phyloP scores from a whole-genome alignment of 2,888 invertebrate genomes.

The Dermolepida albohirtum region DNA sequence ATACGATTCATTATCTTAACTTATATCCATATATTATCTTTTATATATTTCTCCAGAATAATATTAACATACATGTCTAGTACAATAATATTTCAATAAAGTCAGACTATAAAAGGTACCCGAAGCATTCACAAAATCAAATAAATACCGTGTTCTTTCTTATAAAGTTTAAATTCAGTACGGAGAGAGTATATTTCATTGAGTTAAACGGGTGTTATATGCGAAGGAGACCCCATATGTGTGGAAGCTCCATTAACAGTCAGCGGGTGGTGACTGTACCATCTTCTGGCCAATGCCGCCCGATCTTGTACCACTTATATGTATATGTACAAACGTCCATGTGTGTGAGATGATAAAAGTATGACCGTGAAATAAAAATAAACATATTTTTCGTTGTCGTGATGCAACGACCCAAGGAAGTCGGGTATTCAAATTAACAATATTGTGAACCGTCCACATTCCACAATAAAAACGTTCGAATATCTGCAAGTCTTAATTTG shows the following conservation, averaged over 20 bases:
- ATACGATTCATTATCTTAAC: too few relatives aligned
- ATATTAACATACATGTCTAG: slow-evolving; percentile 19
- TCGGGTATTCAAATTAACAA: slow-evolving; percentile 8
- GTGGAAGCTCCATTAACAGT: slow-evolving; percentile 56
- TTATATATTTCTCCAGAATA: not conserved
- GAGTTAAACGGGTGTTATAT: slow-evolving; percentile 37
- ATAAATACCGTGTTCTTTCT: slow-evolving; percentile 17
- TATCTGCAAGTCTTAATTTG: not conserved
- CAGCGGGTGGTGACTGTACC: slow-evolving; percentile 57
- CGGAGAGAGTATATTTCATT: slow-evolving; percentile 25
- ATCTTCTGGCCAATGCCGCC: slow-evolving; percentile 47
- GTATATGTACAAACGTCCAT: not conserved
- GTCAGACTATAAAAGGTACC: too few relatives aligned
- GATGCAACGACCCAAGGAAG: slow-evolving; percentile 20
- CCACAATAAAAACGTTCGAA: not conserved
- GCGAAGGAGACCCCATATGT: slow-evolving; percentile 42
- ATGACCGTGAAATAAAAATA: slow-evolving; percentile 21
- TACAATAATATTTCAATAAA: slow-evolving; percentile 1
- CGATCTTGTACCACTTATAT: slow-evolving; percentile 6
- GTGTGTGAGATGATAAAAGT: slow-evolving; percentile 10
- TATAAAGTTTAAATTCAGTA: slow-evolving; percentile 12
- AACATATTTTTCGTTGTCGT: slow-evolving; percentile 21
- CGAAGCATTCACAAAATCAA: slow-evolving; percentile 16
- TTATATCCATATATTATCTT: too few relatives aligned
- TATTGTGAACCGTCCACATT: slow-evolving; percentile 6